phyloP scores from a whole-genome alignment of 2,113 vertebrate species.

The Perca schrenkii region DNA sequence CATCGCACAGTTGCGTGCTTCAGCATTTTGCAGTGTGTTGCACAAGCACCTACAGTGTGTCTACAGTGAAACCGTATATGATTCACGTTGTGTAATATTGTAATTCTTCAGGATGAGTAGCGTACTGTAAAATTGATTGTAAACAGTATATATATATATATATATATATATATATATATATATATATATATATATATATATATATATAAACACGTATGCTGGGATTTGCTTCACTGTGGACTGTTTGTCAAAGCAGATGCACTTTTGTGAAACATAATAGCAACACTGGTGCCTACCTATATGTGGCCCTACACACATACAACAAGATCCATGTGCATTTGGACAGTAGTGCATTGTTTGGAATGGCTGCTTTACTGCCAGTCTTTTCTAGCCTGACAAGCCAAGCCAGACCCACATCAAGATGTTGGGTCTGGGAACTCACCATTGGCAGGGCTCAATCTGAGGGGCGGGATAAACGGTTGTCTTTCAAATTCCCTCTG shows the following conservation, averaged over 20 bases:
- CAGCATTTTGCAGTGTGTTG: constrained; percentile 57
- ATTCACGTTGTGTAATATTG: constrained; percentile 25
- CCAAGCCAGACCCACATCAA: too few species aligned
- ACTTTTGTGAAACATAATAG: constrained; percentile 5
- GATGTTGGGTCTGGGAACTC: too few species aligned
- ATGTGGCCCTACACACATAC: constrained; percentile 7
- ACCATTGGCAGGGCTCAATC: too few species aligned
- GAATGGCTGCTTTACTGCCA: background rate
- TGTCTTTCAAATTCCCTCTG: too few species aligned
- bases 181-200: background rate
- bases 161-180: too few species aligned
- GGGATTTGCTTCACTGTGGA: background rate
- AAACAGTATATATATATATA: background rate
- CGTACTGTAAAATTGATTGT: background rate
- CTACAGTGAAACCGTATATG: constrained; percentile 17
- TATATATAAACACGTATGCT: background rate
- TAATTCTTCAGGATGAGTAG: constrained; percentile 3
- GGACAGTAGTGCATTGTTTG: constrained; percentile 39
- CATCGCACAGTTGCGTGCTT: constrained; percentile 64
- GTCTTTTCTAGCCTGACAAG: background rate
- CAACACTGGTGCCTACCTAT: constrained; percentile 7
- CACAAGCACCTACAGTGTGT: constrained; percentile 46
- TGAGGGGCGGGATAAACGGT: too few species aligned
- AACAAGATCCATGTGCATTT: constrained; percentile 15
- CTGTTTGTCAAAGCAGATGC: constrained; percentile 1